phyloP scores from a whole-genome alignment of 2,888 invertebrate species.

The Fragum sueziense region DNA sequence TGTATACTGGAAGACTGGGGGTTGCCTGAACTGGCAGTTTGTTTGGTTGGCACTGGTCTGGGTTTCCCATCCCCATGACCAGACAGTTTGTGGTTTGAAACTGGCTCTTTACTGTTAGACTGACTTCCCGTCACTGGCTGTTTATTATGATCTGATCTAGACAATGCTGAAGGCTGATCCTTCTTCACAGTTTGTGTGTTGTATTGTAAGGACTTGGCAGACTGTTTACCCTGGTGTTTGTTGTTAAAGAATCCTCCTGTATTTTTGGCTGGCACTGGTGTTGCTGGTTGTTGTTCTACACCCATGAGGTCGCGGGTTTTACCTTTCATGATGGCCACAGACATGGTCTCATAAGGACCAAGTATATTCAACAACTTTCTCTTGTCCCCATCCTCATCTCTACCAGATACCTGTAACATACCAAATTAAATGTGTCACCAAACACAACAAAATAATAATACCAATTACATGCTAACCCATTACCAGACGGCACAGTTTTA shows the following conservation, averaged over 20 bases:
- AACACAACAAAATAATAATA: too few species aligned
- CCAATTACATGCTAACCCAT: background rate
- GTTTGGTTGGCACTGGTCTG: background rate
- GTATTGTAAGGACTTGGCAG: background rate
- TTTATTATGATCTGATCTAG: background rate
- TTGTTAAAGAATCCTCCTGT: background rate
- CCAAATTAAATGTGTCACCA: too few species aligned
- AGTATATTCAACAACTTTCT: conserved; percentile 22
- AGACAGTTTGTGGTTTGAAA: background rate
- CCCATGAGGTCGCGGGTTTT: conserved; percentile 29
- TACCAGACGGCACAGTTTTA: background rate
- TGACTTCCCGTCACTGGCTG: background rate
- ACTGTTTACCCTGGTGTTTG: conserved; percentile 5
- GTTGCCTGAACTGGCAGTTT: conserved; percentile 3
- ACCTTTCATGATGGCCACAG: conserved; percentile 16
- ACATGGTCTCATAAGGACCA: conserved; percentile 18
- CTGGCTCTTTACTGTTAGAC: background rate
- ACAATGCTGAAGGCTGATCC: background rate
- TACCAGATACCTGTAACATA: conserved; percentile 2
- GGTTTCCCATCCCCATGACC: background rate
- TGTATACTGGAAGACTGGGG: conserved; percentile 6
- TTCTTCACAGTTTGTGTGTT: too few species aligned
- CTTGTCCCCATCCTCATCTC: conserved; percentile 2
- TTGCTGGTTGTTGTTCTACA: conserved; percentile 47
- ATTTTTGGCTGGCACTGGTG: conserved; percentile 42